Base-by-base conservation (phyloP, 2,888 invertebrate genomes). In the Subacronicta megacephala region DNA sequence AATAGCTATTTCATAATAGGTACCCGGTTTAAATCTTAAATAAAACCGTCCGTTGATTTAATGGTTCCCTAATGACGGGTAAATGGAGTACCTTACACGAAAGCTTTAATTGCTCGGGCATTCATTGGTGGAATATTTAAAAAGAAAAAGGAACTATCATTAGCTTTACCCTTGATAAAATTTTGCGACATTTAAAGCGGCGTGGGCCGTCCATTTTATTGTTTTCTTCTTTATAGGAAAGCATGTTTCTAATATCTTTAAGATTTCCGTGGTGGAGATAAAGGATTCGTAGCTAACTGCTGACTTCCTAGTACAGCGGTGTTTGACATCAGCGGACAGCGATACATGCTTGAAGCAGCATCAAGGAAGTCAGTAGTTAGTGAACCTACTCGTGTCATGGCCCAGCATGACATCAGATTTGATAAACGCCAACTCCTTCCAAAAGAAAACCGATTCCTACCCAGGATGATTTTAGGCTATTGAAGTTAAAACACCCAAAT, bases 121-220 rank as follows among this genome's bases (percentile, higher is more conserved):
- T 78, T 77, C 72, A 74, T 75, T 67, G 62, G 63, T 38, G 72
- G 75, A 64, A 77, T 78, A 72, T 67, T 63, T 71, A 78, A 78
- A 81, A 78, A 76, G 71, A 66, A 67, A 75, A 78, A 78, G 76
- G 74, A 75, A 71, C 73, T 71, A 73, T 73, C 79, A 78, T 82
- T 80, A 81, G 75, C 66, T 47, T 31, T 53, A 70, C 67, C 46
- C 57, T 13, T 46, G 55, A 49, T 66, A 59, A 63, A 47, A 72
- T 75, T 76, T 74, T 74, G 65, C 49, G 76, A 70, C 70, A 76
- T 67, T 76, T 60, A 64, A 58, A 47, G 56, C 51, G 44, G 60
- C 49, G 56, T 49, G 45, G 58, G 60, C 50, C 64, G 55, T 44
- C 35, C 37, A 31, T 31, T 75, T 68, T 63, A 64, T 61, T 61